Conservation (phyloP, 1,140 invertebrate species). For the Magallana gigas region DNA sequence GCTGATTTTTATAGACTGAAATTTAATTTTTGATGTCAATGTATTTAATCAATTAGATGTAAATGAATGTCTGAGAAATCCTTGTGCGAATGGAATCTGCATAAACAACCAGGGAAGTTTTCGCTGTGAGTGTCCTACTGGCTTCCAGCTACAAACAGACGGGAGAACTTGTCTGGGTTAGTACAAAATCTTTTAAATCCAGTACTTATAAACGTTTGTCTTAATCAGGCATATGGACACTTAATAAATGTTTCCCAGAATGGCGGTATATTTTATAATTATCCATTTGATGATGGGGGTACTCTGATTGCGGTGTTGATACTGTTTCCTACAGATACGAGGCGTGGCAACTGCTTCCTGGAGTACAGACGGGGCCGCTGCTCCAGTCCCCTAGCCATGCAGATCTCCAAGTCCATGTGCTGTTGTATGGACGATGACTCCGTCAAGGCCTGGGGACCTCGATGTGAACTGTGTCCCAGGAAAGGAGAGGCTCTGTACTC, state of each 20-base stretch:
- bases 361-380: constrained; percentile 88
- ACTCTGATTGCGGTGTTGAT: background rate
- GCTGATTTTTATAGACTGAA: background rate
- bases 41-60: constrained; percentile 67
- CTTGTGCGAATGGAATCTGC: constrained; percentile 90
- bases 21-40: background rate
- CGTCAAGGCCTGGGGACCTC: constrained; percentile 88
- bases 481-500: constrained; percentile 86
- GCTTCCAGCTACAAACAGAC: constrained; percentile 74
- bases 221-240: background rate
- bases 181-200: background rate
- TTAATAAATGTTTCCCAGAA: too few species aligned
- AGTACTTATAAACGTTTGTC: too few species aligned
- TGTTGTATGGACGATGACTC: constrained; percentile 88
- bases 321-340: constrained; percentile 83
- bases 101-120: constrained; percentile 89
- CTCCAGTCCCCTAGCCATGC: constrained; percentile 86
- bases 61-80: constrained; percentile 88
- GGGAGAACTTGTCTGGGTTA: constrained; percentile 76
- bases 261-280: too few species aligned
- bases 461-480: constrained; percentile 88
- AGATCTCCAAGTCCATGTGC: constrained; percentile 91
- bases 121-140: constrained; percentile 80
- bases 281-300: too few species aligned
- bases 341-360: constrained; percentile 90